phyloP scores from a whole-genome alignment of 2,113 vertebrate genomes.

The Onychostruthus taczanowskii region DNA sequence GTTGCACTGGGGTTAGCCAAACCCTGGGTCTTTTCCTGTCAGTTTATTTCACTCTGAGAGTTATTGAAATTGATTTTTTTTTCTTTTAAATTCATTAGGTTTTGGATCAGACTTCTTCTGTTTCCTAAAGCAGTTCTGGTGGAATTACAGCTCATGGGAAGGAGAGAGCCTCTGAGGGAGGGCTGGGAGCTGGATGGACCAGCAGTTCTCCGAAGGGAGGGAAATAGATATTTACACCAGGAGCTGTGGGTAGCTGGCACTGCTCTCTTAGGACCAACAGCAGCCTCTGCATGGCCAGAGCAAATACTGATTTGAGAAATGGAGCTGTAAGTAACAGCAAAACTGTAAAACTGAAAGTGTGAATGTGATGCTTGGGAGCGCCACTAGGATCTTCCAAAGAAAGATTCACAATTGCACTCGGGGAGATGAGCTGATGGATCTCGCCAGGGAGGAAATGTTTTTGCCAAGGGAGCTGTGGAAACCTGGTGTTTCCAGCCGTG shows the following conservation, averaged over 20 bases:
- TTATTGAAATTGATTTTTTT: background rate
- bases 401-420: background rate
- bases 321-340: background rate
- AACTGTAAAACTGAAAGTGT: background rate
- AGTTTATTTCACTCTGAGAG: background rate
- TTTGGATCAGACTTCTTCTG: background rate
- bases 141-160: background rate
- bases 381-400: background rate
- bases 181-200: background rate
- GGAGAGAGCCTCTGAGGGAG: background rate
- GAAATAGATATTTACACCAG: background rate
- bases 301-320: background rate
- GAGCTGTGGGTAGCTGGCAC: background rate
- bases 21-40: background rate
- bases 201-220: background rate
- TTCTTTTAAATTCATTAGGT: background rate
- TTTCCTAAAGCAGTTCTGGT: background rate
- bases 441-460: accelerated
- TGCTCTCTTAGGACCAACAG: background rate
- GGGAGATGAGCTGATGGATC: background rate
- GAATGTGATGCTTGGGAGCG: background rate
- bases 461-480: background rate
- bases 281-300: background rate
- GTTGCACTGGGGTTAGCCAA: background rate
- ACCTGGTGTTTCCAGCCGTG: accelerated